These are phyloP conservation scores for Luidia sarsii DNA, from an alignment of 53 echinoderm and acorn worm species.

Conservation along the genomic window DNA sequence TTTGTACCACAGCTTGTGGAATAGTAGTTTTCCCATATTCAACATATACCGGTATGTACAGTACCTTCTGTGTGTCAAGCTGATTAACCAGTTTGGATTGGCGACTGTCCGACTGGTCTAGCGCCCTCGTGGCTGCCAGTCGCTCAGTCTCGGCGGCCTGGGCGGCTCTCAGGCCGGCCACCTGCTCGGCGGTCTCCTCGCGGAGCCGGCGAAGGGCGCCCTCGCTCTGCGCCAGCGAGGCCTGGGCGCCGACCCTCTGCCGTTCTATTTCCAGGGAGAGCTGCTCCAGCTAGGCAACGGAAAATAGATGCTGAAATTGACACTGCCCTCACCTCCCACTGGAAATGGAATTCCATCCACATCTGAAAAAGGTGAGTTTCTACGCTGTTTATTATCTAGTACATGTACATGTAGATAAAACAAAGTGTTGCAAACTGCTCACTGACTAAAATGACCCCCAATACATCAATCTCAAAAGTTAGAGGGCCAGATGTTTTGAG, in stretches of 20 bases:
- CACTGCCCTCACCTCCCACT: no score
- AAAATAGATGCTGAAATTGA: no score
- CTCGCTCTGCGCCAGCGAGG: slow-evolving; percentile 84
- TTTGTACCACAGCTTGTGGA: not conserved
- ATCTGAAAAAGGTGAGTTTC: no score
- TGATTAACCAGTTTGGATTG: slow-evolving; percentile 66
- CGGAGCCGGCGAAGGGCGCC: slow-evolving; percentile 64
- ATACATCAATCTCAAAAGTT: no score
- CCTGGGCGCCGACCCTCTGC: slow-evolving; percentile 73
- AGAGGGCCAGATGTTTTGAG: no score
- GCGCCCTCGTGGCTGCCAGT: slow-evolving; percentile 68
- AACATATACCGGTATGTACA: not conserved
- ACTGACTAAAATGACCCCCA: no score
- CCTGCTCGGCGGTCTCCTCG: slow-evolving; percentile 71
- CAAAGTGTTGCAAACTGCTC: no score
- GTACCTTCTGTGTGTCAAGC: slow-evolving; percentile 86
- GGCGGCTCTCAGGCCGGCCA: slow-evolving; percentile 38
- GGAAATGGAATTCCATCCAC: no score
- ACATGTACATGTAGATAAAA: no score
- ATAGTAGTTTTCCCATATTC: not conserved
- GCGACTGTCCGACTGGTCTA: slow-evolving; percentile 61
- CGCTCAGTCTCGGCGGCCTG: slow-evolving; percentile 77
- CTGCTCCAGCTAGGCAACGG: slow-evolving; percentile 76
- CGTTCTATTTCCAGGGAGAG: slow-evolving; percentile 85
- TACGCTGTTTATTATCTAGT: no score